A percentile compares a stretch with the other conserved stretches of the same genome.
Conservation (phyloP, 2,888 invertebrate species). For the Thymelicus lineola region DNA sequence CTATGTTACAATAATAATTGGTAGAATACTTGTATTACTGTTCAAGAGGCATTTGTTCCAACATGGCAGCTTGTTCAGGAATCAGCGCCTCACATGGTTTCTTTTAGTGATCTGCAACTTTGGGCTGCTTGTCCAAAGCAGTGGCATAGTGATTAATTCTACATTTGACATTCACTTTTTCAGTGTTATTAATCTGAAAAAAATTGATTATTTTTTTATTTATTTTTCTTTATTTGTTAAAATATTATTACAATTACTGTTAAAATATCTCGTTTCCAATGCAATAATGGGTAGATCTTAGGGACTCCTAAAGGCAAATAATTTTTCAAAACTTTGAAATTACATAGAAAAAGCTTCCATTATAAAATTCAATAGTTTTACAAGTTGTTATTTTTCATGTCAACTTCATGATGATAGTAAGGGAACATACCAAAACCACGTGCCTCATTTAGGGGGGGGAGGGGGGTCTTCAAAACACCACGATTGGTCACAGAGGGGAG, state of each 20-base stretch:
- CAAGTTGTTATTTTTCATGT: too few relatives aligned
- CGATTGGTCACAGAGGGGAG: too few relatives aligned
- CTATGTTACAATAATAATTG: background rate
- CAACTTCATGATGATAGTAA: too few relatives aligned
- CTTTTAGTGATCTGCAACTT: constrained; percentile 82
- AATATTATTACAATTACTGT: background rate
- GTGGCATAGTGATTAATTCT: constrained; percentile 92
- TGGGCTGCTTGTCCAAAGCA: constrained; percentile 85
- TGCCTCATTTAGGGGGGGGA: too few relatives aligned
- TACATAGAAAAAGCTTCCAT: too few relatives aligned
- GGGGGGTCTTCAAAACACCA: too few relatives aligned
- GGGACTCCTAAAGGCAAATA: too few relatives aligned
- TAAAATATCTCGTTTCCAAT: too few relatives aligned
- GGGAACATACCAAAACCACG: too few relatives aligned
- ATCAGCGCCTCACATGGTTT: constrained; percentile 85
- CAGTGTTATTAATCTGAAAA: constrained; percentile 88
- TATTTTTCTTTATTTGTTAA: background rate
- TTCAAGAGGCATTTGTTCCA: constrained; percentile 66
- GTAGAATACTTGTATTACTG: constrained; percentile 41
- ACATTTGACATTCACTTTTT: constrained; percentile 90
- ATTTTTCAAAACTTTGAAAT: too few relatives aligned
- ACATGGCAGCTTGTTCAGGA: constrained; percentile 72
- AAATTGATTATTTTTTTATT: background rate
- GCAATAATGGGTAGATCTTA: too few relatives aligned
- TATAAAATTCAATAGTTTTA: too few relatives aligned